Evolutionary conservation across 2,888 invertebrate genomes (phyloP).

Genomic region (Fabriciana adippe): DNA sequence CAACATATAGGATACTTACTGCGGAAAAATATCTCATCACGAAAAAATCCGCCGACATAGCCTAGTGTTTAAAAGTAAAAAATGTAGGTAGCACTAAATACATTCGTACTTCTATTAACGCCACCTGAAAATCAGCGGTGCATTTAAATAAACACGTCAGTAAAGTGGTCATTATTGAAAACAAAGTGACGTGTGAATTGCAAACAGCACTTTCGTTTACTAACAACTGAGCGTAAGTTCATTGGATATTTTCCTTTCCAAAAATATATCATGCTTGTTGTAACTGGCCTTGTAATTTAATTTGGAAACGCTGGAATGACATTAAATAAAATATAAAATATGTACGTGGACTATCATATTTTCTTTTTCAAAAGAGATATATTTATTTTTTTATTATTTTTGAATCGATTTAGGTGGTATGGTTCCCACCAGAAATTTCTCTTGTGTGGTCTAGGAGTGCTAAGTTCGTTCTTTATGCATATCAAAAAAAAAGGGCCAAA

Average conservation of each 20-base stretch:
- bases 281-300: conserved; percentile 24
- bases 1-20: no score
- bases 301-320: conserved; percentile 22
- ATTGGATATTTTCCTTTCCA: conserved; percentile 39
- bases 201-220: conserved; percentile 39
- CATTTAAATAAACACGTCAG: conserved; percentile 49
- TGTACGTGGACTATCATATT: neutral
- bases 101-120: conserved; percentile 32
- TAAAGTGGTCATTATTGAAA: conserved; percentile 54
- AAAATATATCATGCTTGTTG: conserved; percentile 30
- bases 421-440: no score
- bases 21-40: no score
- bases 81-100: conserved; percentile 25
- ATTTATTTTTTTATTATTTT: no score
- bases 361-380: neutral
- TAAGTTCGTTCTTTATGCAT: no score
- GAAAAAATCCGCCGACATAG: no score
- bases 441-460: no score
- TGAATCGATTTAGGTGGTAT: no score
- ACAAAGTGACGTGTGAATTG: conserved; percentile 46
- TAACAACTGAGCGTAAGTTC: conserved; percentile 43
- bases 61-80: neutral
- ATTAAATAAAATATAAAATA: conserved; percentile 19
- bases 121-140: conserved; percentile 42
- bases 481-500: no score